Percentiles rank a stretch among this genome's conserved stretches.
Conservation (phyloP, 2,113 vertebrate species). For the Malurus melanocephalus region DNA sequence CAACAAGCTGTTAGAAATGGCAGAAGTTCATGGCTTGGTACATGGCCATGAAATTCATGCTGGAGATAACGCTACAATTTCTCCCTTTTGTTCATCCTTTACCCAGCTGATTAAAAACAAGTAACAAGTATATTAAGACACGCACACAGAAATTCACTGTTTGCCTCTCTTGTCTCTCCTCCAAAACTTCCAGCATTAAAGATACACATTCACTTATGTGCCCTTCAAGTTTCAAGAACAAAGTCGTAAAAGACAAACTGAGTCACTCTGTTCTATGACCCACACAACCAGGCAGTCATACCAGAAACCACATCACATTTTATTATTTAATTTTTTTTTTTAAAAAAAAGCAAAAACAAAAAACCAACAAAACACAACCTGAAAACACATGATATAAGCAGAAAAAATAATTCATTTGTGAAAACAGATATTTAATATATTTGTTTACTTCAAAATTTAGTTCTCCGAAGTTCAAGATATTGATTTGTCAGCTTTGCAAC, state of each 20-base stretch:
- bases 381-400: rapidly evolving
- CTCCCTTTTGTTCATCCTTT: background rate
- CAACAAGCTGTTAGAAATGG: background rate
- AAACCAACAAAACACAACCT: background rate
- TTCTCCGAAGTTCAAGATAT: background rate
- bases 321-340: background rate
- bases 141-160: background rate
- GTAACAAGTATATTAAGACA: background rate
- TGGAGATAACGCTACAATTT: background rate
- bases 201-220: background rate
- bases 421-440: background rate
- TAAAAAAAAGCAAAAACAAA: background rate
- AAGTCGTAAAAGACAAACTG: background rate
- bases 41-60: background rate
- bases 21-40: background rate
- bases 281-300: background rate
- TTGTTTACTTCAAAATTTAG: background rate
- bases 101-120: background rate
- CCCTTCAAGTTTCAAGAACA: slow-evolving; percentile 9
- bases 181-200: background rate
- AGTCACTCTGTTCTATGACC: background rate
- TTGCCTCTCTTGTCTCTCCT: background rate
- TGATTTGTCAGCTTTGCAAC: background rate
- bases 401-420: background rate
- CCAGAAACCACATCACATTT: background rate